Base-by-base conservation (phyloP, 2,888 invertebrate species). In the Amphipoea lucens region DNA sequence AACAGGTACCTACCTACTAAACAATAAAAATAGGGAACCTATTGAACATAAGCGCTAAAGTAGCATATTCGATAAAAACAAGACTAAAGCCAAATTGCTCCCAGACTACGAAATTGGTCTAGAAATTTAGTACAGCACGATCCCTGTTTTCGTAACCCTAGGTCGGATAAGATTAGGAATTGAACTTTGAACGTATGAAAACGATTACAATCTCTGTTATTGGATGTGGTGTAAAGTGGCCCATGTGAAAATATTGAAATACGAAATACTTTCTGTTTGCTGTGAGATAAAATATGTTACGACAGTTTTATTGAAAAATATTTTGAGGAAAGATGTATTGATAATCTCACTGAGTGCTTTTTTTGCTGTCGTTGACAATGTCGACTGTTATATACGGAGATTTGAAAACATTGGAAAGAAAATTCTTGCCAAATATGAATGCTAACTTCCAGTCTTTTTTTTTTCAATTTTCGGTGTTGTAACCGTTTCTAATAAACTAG, bases 161-260 rank as follows among this genome's bases (percentile, higher is more conserved):
- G 48, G 73, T 79, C 76, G 65, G 76, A 83, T 89, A 76, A 79
- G 70, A 79, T 78, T 83, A 57, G 73, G 68, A 78, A 88, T 85
- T 89, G 77, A 87, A 84, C 82, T 87, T 87, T 89, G 84, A 86
- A 81, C 78, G 48, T 81, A 78, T 81, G 88, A 78, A 79, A 80
- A 76, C 67, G 80, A 83, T 82, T 75, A 83, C 79, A 84, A 83
- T 87, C 79, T 84, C 65, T 67, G 80, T 86, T 89, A 82, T 85
- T 85, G 78, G 81, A 77, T 81, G 42, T 62, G 71, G 60, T 81
- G 75, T 71, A 72, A 83, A 81, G 42, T 70, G 77, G 76, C 57
- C 57, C 81, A 86, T 81, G 81, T 87, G 62, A 84, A 69, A 65
- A 83, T 67, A 83, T 86, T 67, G 51, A 63, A 68, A 63, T 69